Conservation (phyloP, 1,140 invertebrate species). For the Pseudomyrmex sp. region DNA sequence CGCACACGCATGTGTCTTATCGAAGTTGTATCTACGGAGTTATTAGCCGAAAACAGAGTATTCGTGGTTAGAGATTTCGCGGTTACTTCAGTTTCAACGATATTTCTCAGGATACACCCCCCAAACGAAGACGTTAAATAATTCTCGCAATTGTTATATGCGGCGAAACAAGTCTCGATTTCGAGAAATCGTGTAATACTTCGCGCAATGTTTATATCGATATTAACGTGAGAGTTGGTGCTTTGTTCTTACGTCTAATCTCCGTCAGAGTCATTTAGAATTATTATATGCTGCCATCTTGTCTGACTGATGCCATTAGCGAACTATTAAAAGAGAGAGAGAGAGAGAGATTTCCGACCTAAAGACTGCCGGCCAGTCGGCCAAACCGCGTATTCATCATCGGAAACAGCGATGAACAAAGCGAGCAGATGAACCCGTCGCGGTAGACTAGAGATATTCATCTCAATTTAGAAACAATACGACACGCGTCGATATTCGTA, state of each 20-base stretch:
- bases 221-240: slow-evolving; percentile 64
- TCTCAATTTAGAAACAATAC: slow-evolving; percentile 22
- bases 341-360: slow-evolving; percentile 8
- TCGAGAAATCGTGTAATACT: background rate
- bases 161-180: slow-evolving; percentile 30
- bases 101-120: slow-evolving; percentile 9
- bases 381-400: slow-evolving; percentile 28
- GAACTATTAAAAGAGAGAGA: background rate
- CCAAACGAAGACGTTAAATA: slow-evolving; percentile 30
- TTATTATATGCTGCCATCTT: background rate
- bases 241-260: slow-evolving; percentile 64
- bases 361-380: slow-evolving; percentile 43
- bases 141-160: slow-evolving; percentile 57
- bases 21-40: slow-evolving; percentile 37
- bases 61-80: slow-evolving; percentile 46
- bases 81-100: slow-evolving; percentile 15
- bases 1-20: slow-evolving; percentile 66
- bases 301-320: slow-evolving; percentile 32
- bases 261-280: slow-evolving; percentile 48
- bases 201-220: slow-evolving; percentile 48
- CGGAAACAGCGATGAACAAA: slow-evolving; percentile 31
- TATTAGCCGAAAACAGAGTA: slow-evolving; percentile 38
- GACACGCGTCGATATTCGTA: slow-evolving; percentile 10
- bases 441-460: slow-evolving; percentile 25
- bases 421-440: slow-evolving; percentile 1